Evolutionary conservation across 2,797 vertebrate genomes (phyloP).

Genomic region (Buceros bicornis): DNA sequence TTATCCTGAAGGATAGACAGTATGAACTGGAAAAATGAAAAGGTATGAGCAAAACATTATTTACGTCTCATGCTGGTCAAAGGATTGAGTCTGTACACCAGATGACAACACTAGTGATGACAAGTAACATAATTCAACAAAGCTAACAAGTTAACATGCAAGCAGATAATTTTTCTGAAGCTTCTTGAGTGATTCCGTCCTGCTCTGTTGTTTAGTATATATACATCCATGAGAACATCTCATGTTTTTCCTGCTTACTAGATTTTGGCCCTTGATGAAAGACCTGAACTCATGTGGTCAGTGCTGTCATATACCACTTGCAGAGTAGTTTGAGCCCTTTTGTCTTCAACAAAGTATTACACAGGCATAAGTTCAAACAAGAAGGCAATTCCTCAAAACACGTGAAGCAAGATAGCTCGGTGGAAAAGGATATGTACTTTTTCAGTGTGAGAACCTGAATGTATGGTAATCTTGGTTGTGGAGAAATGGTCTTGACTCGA

Average conservation of each 20-base stretch:
- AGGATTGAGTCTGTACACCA: not conserved
- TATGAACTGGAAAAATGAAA: not conserved
- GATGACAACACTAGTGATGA: not conserved
- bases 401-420: not conserved
- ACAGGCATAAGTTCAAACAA: not conserved
- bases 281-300: not conserved
- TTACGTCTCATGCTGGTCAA: not conserved
- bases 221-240: not conserved
- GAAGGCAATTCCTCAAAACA: not conserved
- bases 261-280: not conserved
- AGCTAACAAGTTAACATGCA: not conserved
- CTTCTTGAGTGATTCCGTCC: not conserved
- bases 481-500: not conserved
- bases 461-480: not conserved
- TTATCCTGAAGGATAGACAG: not conserved
- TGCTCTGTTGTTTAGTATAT: not conserved
- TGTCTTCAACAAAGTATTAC: not conserved
- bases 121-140: not conserved
- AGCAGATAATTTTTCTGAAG: not conserved
- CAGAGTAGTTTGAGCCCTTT: not conserved
- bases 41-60: not conserved
- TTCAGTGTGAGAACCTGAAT: not conserved
- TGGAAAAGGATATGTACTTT: not conserved
- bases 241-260: not conserved
- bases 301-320: not conserved